Base-by-base conservation (phyloP, 64 coral and sea anemone genomes). In the Acropora yongei region DNA sequence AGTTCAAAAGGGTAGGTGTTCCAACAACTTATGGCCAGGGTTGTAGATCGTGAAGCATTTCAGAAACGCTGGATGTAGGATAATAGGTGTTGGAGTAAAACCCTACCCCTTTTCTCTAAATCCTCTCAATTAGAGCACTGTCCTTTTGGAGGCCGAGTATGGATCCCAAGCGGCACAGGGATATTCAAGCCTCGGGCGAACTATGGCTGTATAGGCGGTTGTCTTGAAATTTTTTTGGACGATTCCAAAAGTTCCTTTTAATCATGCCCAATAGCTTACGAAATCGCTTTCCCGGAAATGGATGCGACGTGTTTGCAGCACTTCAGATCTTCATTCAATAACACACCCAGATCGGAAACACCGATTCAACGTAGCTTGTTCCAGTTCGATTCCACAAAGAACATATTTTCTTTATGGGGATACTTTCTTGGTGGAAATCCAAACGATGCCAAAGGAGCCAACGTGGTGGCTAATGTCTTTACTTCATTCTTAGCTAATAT, bases 111-210 rank as follows among this genome's bases (percentile, higher is more conserved):
- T 90, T 90, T 69, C 80, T 89, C 58, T 89, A 87, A 13, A 94
- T 57, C 60, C 66, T 58, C 65, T 94, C 87, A 66, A 94, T 87
- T 46, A 80, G n/a, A 16, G 57, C 49, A 84, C 72, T 84, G 46
- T 89, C 92, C 74, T 89, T 83, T 86, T 91, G 61, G 20, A 74
- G 30, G 30, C 30, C 30, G 30, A 80, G 19, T 95, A 76, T 1
- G 85, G 92, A 58, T 88, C 92, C 92, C 86, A 93, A 71, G 78
- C 79, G 20, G 79, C 49, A 20, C 87, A 83, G 17, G 84, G 84
- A 72, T 96, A 96, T 44, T 92, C 94, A 16, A 96, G 44, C 47
- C 78, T 96, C 8, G 94, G 89, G n/a, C 84, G 48, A 6, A 96
- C 94, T 41, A 92, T 13, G 45, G 88, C 7, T 4, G 39, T 95